Conservation (phyloP, 2,113 vertebrate species). For the Notiomystis cincta region DNA sequence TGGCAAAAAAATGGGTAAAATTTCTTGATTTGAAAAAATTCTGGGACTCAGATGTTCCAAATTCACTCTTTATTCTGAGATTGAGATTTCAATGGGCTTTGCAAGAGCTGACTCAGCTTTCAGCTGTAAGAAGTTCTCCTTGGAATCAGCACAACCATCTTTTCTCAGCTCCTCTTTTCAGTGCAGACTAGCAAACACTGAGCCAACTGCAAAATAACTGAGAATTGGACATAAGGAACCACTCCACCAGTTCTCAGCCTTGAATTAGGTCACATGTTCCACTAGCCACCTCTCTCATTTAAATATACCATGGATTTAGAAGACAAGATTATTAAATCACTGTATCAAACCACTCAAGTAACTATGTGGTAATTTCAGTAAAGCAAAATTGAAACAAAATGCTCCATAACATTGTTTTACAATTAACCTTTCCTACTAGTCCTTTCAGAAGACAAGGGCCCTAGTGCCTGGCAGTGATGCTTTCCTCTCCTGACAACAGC, state of each 20-base stretch:
- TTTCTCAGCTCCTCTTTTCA: background rate
- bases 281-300: background rate
- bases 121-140: background rate
- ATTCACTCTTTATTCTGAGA: background rate
- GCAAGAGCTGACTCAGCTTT: background rate
- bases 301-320: background rate
- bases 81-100: background rate
- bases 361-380: background rate
- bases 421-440: background rate
- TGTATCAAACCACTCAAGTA: background rate
- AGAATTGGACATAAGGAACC: background rate
- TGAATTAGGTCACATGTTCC: background rate
- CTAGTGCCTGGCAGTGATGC: rapidly evolving
- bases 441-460: background rate
- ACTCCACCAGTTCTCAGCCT: background rate
- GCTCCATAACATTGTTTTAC: background rate
- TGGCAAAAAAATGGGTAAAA: background rate
- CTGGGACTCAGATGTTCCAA: background rate
- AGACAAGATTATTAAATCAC: background rate
- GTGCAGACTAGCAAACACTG: background rate
- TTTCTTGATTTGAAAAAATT: background rate
- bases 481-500: background rate
- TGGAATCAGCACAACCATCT: background rate
- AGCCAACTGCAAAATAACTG: background rate
- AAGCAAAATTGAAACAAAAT: background rate